Conservation (phyloP, 2,113 vertebrate species). For the Hyaena hyaena region DNA sequence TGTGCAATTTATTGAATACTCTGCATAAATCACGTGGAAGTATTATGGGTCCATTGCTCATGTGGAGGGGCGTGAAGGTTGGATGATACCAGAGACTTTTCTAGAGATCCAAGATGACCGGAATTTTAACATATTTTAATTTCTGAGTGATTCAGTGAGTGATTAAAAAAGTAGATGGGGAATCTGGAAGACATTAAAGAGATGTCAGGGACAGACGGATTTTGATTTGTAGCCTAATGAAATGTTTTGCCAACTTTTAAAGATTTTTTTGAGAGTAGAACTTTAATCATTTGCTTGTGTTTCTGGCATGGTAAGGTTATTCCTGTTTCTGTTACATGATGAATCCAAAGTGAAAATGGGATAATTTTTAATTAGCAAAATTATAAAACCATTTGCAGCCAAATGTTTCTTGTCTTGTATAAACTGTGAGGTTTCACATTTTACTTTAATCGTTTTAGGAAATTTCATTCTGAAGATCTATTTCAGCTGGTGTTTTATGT, state of each 20-base stretch:
- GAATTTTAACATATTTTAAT: constrained; percentile 75
- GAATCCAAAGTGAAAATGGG: constrained; percentile 81
- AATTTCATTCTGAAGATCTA: constrained; percentile 73
- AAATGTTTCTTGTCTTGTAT: constrained; percentile 81
- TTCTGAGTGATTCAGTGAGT: constrained; percentile 71
- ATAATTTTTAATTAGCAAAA: constrained; percentile 83
- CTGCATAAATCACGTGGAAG: constrained; percentile 15
- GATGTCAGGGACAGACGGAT: constrained; percentile 77
- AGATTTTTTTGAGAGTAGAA: constrained; percentile 75
- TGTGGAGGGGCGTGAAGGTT: constrained; percentile 30
- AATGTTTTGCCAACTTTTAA: constrained; percentile 82
- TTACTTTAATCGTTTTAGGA: constrained; percentile 76
- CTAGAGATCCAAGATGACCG: constrained; percentile 43
- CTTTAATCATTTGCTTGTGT: constrained; percentile 80
- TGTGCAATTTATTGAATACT: constrained; percentile 59
- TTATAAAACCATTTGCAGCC: constrained; percentile 82
- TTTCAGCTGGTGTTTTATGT: constrained; percentile 66
- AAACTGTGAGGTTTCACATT: constrained; percentile 82
- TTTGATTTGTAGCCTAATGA: constrained; percentile 83
- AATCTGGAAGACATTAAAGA: constrained; percentile 80
- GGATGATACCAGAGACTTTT: constrained; percentile 1
- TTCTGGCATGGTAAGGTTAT: constrained; percentile 82
- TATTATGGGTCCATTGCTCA: not conserved
- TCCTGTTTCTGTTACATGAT: constrained; percentile 73
- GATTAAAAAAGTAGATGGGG: constrained; percentile 65